Base-by-base conservation (phyloP, 2,113 vertebrate genomes). In the Myodes glareolus region DNA sequence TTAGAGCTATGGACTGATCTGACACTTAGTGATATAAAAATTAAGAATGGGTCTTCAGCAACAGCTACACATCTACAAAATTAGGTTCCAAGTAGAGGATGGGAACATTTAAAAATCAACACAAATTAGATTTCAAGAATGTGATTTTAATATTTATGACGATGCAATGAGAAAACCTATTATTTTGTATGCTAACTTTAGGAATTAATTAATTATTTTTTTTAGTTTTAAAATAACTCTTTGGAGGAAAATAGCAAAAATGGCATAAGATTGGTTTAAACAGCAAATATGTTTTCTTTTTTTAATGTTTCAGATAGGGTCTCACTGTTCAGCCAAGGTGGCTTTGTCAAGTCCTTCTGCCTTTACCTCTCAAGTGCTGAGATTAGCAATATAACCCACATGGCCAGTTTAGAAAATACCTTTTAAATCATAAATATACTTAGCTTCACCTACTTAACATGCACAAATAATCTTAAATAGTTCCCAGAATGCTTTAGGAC, bases 31-130 rank as follows among this genome's bases (percentile, higher is more conserved):
- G 87, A 81, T 94, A 33, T 82, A 70, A 91, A 96, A 94, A 84
- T 90, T 55, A 77, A 42, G 61, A 9, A 91, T 95, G 93, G 91
- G 7, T 91, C 67, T 81, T 97, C 25, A 84, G 31, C 73, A 95
- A 87, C 14, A 90, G 50, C 52, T n/a, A 94, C n/a, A 91, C 80
- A 85, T 77, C 93, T 91, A 77, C 21, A 95, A 96, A 94, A 85
- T 39, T 61, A 39, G 19, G 9, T 7, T 94, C 4, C 82, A 90
- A 25, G 70, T 29, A 85, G 61, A 92, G 93, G 92, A 93, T 80
- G 77, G 31, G 77, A 89, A 55, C 8, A 61, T 88, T 92, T 80
- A 78, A 50, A 96, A 94, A 93, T 91, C 31, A 93, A 12, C 78
- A 50, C 16, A 93, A 91, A 58, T 63, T 55, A 72, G 31, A 76